Evolutionary conservation across 2,888 invertebrate species (phyloP).

Genomic region (Sinodicranocentrus sp.): DNA sequence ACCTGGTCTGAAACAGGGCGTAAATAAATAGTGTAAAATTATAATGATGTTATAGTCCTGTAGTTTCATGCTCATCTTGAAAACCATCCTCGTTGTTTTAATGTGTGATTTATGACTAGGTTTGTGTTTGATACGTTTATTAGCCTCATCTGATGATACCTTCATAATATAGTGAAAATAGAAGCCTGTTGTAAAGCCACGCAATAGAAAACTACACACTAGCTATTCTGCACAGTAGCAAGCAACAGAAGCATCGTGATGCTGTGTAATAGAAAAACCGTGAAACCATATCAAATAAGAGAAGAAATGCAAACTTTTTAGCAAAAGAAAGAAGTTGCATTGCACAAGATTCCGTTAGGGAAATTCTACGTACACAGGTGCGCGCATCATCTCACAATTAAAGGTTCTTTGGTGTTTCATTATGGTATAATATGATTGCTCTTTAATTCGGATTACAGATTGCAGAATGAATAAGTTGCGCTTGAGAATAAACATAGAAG

Average conservation of each 20-base stretch:
- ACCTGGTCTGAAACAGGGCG: constrained; percentile 66
- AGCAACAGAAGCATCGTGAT: neutral
- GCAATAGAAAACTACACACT: neutral
- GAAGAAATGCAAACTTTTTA: neutral
- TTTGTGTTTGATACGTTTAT: neutral
- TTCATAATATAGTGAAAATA: neutral
- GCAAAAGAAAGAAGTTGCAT: too few relatives aligned
- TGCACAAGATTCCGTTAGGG: constrained; percentile 34
- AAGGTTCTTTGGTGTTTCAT: too few relatives aligned
- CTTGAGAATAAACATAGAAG: too few relatives aligned
- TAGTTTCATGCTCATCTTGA: constrained; percentile 24
- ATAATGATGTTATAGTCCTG: constrained; percentile 50
- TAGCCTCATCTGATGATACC: neutral
- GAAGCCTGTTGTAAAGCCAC: neutral
- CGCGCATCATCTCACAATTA: neutral
- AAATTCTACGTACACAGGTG: constrained; percentile 24
- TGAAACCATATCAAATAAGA: constrained; percentile 12
- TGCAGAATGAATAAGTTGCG: too few relatives aligned
- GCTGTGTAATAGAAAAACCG: neutral
- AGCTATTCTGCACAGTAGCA: neutral
- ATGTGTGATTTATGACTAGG: constrained; percentile 55
- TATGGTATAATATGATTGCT: too few relatives aligned
- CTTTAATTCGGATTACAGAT: too few relatives aligned
- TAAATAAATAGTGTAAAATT: constrained; percentile 68
- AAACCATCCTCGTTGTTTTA: constrained; percentile 34